Evolutionary conservation across 2,113 vertebrate species (phyloP), one percentile per base, ranked within the genome.

Genomic region (Cololabis saira): DNA sequence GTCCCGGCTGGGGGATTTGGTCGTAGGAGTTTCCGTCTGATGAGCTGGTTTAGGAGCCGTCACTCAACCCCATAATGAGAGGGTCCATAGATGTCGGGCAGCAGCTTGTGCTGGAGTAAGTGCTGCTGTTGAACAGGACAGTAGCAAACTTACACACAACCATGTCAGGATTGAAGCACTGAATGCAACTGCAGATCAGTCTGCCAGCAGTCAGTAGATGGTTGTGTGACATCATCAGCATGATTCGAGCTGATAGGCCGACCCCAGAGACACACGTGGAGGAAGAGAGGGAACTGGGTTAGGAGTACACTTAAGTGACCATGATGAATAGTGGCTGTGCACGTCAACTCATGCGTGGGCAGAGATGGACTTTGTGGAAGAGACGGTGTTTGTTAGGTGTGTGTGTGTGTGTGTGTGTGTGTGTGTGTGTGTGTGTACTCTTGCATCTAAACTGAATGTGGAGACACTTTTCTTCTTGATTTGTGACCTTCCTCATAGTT

Each of bases 171-270:
- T n/a, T n/a, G n/a, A n/a, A n/a, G n/a, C n/a, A n/a, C n/a, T n/a
- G 2, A 16, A 33, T 27, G 48, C 57, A 27, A 2, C n/a, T 18
- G 19, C 44, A 42, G 15, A 59, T 56, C 54, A 37, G 33, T 41
- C 3, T n/a, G 14, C 33, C 21, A 66, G 48, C 37, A 67, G 67
- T 58, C 59, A 2, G 9, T 41, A n/a, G 59, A 72, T 54, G 24
- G 47, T 60, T 53, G 56, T 78, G 92, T 91, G 71, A 80, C 94
- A 61, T 53, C 50, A 68, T 14, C 12, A 19, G 27, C 17, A 47
- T 84, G 70, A 87, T 47, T 44, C 22, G 51, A 79, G 13, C 27
- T 59, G 74, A 85, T 60, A 16, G 49, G 49, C 57, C 61, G 27
- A 67, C 51, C 59, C 65, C 30, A 51, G 47, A 57, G 55, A 67